Base-by-base conservation (phyloP, 2,113 vertebrate species). In the Phoxinus phoxinus region DNA sequence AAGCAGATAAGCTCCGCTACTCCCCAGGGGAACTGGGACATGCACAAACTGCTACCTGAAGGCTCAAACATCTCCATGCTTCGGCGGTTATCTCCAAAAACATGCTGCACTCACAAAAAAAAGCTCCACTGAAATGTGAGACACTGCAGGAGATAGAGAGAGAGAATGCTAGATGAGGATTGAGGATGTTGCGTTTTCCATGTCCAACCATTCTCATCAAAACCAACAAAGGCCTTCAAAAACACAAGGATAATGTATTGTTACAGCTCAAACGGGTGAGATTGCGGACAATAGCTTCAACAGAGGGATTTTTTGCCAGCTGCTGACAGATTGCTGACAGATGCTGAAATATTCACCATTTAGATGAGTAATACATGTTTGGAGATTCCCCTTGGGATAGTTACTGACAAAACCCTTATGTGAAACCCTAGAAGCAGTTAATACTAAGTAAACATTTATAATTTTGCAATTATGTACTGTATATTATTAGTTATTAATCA, bases 141-240 rank as follows among this genome's bases (percentile, higher is more conserved):
- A 81, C 79, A 81, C 44, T 23, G 79, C 61, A 69, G 74, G 48
- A 73, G 51, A 56, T 56, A 80, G 12, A 67, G 15, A 2, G 30
- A 58, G 67, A 41, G 25, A 74, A 61, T 84, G 53, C 0, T 35
- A 86, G 65, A 84, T 81, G 88, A 86, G 75, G 56, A 44, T 41
- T 74, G 59, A 82, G 15, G 65, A 78, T 58, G 80, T 78, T 81
- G 76, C 41, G 78, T 74, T 71, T 59, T 78, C 27, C 61, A 12
- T 51, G 63, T 85, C 59, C 69, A 23, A 27, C 46, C 23, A 35
- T 81, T 41, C 65, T 83, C 44, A 73, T 88, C 85, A 72, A 86
- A 46, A 78, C 79, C 27, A 78, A 84, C 82, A 32, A 59, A 67
- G 21, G 35, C 77, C 69, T 81, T 44, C 6, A 74, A 44, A 35